Evolutionary conservation across 2,888 invertebrate genomes (phyloP).

Genomic region (Pantelozetes paolii): DNA sequence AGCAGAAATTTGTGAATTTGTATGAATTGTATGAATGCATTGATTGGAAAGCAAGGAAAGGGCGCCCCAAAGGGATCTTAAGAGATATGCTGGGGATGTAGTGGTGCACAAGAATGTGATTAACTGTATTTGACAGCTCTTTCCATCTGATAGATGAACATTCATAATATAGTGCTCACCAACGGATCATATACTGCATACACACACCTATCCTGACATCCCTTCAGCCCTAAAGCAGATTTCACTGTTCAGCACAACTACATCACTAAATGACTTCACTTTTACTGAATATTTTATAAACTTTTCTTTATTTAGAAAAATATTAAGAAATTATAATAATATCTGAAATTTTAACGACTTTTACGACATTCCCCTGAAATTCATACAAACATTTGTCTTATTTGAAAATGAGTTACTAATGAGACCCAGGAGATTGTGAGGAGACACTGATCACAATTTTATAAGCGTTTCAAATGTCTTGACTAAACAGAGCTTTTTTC

Average conservation of each 20-base stretch:
- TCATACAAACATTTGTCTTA: too few relatives aligned
- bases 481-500: too few relatives aligned
- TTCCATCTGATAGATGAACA: conserved; percentile 20
- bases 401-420: too few relatives aligned
- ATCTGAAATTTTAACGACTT: too few relatives aligned
- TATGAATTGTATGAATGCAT: conserved; percentile 6
- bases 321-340: too few relatives aligned
- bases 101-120: conserved; percentile 11
- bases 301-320: too few relatives aligned
- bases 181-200: too few relatives aligned
- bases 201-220: too few relatives aligned
- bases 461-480: too few relatives aligned
- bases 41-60: conserved; percentile 2
- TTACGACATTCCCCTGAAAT: too few relatives aligned
- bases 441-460: too few relatives aligned
- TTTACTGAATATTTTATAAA: not conserved
- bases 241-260: conserved; percentile 1
- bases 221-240: not conserved
- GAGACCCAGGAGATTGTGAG: too few relatives aligned
- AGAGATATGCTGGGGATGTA: not conserved
- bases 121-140: conserved; percentile 28
- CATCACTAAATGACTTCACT: not conserved
- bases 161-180: conserved; percentile 1
- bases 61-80: not conserved
- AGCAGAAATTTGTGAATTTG: not conserved